Evolutionary conservation across 1,140 invertebrate species (phyloP).

Genomic region (Dryas iulia): DNA sequence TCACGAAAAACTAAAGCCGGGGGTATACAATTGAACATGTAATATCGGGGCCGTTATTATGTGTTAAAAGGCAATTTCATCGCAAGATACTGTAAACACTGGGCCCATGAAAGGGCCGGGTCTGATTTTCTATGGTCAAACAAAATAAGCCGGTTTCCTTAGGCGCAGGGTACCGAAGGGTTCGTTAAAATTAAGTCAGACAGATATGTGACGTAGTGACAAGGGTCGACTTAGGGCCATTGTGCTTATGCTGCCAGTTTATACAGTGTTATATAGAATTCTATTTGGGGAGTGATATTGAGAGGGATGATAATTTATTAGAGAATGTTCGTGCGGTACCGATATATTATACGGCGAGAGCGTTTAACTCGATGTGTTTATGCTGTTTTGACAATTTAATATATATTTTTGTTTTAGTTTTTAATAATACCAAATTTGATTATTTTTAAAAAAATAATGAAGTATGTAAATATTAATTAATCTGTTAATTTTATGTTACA

Average conservation of each 20-base stretch:
- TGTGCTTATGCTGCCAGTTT: conserved; percentile 32
- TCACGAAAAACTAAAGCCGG: not conserved
- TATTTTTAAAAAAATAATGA: too few species aligned
- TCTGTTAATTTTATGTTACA: too few species aligned
- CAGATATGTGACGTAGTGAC: conserved; percentile 63
- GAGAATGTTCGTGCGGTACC: conserved; percentile 3
- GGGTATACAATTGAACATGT: not conserved
- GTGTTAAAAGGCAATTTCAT: conserved; percentile 27
- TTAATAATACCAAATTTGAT: too few species aligned
- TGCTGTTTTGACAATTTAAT: not conserved
- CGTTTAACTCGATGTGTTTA: not conserved
- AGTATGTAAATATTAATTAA: too few species aligned
- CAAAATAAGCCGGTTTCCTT: conserved; percentile 44
- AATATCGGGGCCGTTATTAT: conserved; percentile 6
- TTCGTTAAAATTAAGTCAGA: conserved; percentile 63
- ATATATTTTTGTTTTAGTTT: not conserved
- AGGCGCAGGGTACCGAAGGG: conserved; percentile 29
- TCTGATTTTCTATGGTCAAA: conserved; percentile 35
- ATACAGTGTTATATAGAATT: conserved; percentile 29
- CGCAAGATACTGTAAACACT: conserved; percentile 20
- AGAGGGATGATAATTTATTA: conserved; percentile 31
- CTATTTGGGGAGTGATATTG: conserved; percentile 28
- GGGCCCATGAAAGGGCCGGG: conserved; percentile 17
- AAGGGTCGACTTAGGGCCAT: conserved; percentile 51
- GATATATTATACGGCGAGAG: not conserved